Percentiles rank a stretch among this genome's conserved stretches.
These are phyloP conservation scores for Noctua comes DNA, from an alignment of 2,888 invertebrate genomes.

Conservation along the genomic window DNA sequence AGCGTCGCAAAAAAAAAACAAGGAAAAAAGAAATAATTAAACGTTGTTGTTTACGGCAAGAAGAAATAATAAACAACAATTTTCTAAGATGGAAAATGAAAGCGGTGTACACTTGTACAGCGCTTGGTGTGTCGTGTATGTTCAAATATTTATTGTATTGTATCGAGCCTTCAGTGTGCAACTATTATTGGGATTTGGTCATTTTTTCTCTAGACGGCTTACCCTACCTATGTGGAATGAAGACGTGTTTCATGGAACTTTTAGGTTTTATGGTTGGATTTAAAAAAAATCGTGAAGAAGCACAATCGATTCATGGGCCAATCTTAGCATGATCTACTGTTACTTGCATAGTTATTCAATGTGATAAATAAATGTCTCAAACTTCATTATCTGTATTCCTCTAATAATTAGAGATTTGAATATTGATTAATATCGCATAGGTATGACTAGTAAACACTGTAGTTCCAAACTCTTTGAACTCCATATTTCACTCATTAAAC, in stretches of 20 bases:
- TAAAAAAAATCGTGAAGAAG: not conserved
- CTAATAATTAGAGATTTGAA: not conserved
- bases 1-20: not conserved
- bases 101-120: not conserved
- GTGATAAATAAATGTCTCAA: not conserved
- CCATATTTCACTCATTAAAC: constrained; percentile 7
- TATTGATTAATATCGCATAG: not conserved
- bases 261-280: not conserved
- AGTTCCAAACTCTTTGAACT: not conserved
- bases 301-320: not conserved
- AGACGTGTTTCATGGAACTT: not conserved
- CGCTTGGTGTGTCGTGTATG: not conserved
- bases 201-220: not conserved
- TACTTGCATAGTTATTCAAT: not conserved
- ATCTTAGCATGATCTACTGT: not conserved
- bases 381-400: not conserved
- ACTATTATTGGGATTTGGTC: not conserved
- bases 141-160: constrained; percentile 25
- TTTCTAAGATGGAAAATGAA: constrained; percentile 30
- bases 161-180: not conserved
- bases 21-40: constrained; percentile 27
- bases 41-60: constrained; percentile 24
- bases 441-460: not conserved
- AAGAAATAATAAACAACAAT: constrained; percentile 39
- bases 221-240: not conserved